phyloP scores from a whole-genome alignment of 2,888 invertebrate genomes.

The Drosophila affinis region DNA sequence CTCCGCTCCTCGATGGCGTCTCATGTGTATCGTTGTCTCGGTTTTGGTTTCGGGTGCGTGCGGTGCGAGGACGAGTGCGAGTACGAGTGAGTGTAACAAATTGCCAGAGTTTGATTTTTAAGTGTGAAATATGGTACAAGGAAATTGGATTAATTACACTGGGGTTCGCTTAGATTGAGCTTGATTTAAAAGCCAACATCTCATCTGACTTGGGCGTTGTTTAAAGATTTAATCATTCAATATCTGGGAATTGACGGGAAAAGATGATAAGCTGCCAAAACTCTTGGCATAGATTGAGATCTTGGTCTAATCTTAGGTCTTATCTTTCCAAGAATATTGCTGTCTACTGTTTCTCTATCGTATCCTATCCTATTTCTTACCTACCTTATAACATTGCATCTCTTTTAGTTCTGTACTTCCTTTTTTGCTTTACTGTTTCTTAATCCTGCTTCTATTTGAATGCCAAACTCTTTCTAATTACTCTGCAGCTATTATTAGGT shows the following conservation, averaged over 20 bases:
- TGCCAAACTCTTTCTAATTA: not conserved
- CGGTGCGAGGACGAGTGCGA: not conserved
- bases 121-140: conserved; percentile 54
- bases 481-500: not conserved
- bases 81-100: conserved; percentile 60
- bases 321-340: not conserved
- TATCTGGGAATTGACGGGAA: too few species aligned
- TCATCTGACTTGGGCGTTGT: not conserved
- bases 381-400: not conserved
- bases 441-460: not conserved
- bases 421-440: not conserved
- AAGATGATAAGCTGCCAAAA: not conserved
- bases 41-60: conserved; percentile 35
- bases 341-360: not conserved
- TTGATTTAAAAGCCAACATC: conserved; percentile 21
- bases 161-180: conserved; percentile 23
- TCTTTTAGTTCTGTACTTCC: not conserved
- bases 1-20: conserved; percentile 33
- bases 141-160: conserved; percentile 60
- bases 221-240: too few species aligned
- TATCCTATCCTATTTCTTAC: not conserved
- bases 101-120: conserved; percentile 65
- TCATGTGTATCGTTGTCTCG: conserved; percentile 63
- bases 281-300: not conserved
- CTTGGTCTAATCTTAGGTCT: too few species aligned